Evolutionary conservation across 2,797 vertebrate genomes (phyloP), one percentile per base, ranked within the genome.

Genomic region (Gallirallus australis): DNA sequence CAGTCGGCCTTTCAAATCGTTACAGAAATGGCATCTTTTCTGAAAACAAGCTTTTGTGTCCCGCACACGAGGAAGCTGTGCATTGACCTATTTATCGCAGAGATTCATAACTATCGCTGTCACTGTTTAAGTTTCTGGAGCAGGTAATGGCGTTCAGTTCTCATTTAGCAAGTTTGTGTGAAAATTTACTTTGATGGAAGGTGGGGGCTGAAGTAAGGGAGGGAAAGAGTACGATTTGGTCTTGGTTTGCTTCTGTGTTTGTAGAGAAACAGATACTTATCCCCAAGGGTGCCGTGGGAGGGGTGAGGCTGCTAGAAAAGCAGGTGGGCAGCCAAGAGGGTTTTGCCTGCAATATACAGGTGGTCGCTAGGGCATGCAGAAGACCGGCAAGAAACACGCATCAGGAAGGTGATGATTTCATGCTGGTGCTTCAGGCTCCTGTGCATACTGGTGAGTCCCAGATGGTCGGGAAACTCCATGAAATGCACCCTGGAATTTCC

Each of bases 401-500:
- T 11, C 3, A 2, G 21, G 10, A 47, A 86, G 39, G 11, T 2
- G 5, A n/a, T 76, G 47, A n/a, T 48, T 72, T 72, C 28, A 23
- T 37, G 9, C 3, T 17, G 9, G 13, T 30, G 12, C 52, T 69
- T 33, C 37, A 81, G 27, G 19, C 6, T 92, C 15, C 25, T 61
- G 11, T 33, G 15, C 3, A 2, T n/a, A 28, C 17, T 53, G 21
- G 11, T 68, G 40, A 66, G 57, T 39, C 28, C 53, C 30, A 68
- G 11, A 68, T 23, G 21, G 30, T 31, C 12, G 52, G 50, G 82
- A 95, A 97, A 94, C 33, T 90, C 66, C 39, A 71, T 53, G 13
- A 94, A 91, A 86, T 3, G 23, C 35, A 79, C 85, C 20, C 39
- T 80, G 88, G 90, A 59, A 86, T 90, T 96, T 96, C 92, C 92